Evolutionary conservation across 2,888 invertebrate species (phyloP).

Genomic region (Pristionchus mayeri): DNA sequence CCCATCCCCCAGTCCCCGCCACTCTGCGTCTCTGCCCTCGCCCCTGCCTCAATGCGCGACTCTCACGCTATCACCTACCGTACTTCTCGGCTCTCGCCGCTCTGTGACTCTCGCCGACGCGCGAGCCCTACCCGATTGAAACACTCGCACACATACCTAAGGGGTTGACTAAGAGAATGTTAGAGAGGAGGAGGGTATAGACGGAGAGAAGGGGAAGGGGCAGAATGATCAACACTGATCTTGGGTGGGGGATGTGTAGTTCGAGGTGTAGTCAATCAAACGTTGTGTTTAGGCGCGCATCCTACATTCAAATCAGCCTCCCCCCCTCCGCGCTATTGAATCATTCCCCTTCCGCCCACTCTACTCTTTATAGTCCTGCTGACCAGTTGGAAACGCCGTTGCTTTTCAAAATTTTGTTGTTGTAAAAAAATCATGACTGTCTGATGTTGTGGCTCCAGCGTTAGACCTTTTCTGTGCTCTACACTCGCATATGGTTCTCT

Average conservation of each 20-base stretch:
- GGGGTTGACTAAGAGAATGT: neutral
- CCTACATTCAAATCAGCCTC: neutral
- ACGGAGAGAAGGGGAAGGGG: conserved; percentile 32
- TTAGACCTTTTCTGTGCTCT: no score
- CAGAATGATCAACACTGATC: neutral
- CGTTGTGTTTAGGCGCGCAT: neutral
- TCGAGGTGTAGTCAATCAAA: neutral
- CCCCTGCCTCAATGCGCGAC: neutral
- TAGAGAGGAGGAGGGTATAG: neutral
- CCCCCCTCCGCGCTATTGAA: neutral
- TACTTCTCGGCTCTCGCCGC: neutral
- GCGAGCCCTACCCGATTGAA: neutral
- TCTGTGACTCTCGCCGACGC: conserved; percentile 2
- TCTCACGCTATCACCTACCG: conserved; percentile 8
- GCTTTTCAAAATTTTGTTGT: no score
- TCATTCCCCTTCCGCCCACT: neutral
- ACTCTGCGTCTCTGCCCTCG: neutral
- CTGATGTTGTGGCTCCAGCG: no score
- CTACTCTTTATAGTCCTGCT: neutral
- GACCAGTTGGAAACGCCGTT: no score
- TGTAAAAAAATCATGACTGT: no score
- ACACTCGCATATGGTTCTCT: no score
- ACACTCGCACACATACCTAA: neutral
- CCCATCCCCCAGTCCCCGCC: neutral
- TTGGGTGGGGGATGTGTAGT: neutral